A percentile compares a stretch with the other conserved stretches of the same genome.
Conservation (phyloP, 1,140 invertebrate genomes). For the Maniola jurtina region DNA sequence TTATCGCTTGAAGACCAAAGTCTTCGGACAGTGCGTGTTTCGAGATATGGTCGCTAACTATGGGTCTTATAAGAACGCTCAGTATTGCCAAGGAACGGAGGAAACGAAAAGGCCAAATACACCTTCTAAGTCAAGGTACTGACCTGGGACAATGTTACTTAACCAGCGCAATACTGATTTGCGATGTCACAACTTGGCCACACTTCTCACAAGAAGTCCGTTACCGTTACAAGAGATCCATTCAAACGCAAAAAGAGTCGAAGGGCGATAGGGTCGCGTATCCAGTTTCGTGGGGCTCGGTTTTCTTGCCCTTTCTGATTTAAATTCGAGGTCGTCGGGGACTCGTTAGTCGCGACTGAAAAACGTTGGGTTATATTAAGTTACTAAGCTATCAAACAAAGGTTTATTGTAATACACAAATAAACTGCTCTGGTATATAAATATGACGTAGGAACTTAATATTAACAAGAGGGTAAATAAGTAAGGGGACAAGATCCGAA, state of each 20-base stretch:
- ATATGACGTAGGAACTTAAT: neutral
- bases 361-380: slow-evolving; percentile 12
- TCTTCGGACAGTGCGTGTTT: too few relatives aligned
- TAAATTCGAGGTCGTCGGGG: slow-evolving; percentile 48
- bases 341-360: slow-evolving; percentile 17
- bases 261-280: slow-evolving; percentile 60
- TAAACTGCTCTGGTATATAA: neutral
- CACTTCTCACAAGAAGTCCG: too few relatives aligned
- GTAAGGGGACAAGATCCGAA: too few relatives aligned
- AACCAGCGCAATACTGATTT: too few relatives aligned
- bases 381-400: slow-evolving; percentile 8
- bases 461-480: neutral
- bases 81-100: too few relatives aligned
- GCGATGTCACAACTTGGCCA: too few relatives aligned
- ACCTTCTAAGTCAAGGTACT: too few relatives aligned
- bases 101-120: too few relatives aligned
- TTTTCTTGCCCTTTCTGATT: slow-evolving; percentile 53
- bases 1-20: too few relatives aligned
- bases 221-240: slow-evolving; percentile 67
- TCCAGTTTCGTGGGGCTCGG: slow-evolving; percentile 47
- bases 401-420: neutral
- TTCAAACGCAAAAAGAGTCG: slow-evolving; percentile 36
- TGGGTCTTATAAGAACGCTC: too few relatives aligned
- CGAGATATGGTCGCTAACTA: too few relatives aligned
- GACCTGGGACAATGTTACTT: too few relatives aligned